These are phyloP conservation scores for Tragelaphus imberbis DNA, from an alignment of 2,113 vertebrate species.

Conservation along the genomic window DNA sequence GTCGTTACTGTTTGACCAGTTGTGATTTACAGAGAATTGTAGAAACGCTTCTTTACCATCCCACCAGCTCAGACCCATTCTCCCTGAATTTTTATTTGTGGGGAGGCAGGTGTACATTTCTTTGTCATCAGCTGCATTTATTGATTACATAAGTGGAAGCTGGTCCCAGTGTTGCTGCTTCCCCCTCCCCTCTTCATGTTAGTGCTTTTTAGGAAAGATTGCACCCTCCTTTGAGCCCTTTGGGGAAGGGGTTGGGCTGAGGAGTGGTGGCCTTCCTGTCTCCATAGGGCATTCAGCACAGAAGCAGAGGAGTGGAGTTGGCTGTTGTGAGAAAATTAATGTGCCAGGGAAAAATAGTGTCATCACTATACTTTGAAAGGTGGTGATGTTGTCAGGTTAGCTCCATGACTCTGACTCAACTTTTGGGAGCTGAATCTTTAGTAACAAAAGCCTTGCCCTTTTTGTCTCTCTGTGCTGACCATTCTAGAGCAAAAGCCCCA, in stretches of 20 bases:
- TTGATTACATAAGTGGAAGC: neutral
- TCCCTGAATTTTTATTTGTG: neutral
- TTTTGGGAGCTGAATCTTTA: constrained; percentile 12
- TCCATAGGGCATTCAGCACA: neutral
- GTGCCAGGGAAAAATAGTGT: neutral
- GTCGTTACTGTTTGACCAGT: neutral
- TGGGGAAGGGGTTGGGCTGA: neutral
- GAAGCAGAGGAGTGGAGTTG: neutral
- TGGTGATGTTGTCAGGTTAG: neutral
- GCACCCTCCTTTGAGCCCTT: neutral
- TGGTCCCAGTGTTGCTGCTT: neutral
- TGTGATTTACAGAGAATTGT: neutral
- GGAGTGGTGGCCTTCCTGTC: neutral
- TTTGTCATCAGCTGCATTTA: neutral
- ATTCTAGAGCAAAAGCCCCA: neutral
- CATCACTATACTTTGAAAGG: neutral
- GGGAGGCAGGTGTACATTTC: neutral
- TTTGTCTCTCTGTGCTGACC: neutral
- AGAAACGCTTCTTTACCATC: neutral
- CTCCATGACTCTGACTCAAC: neutral
- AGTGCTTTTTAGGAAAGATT: neutral
- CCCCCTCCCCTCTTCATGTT: neutral
- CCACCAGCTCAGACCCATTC: neutral
- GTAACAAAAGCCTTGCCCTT: neutral
- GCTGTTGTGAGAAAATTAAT: neutral